A percentile compares a stretch with the other conserved stretches of the same genome.
These are phyloP conservation scores for Sebastes kiyomatsui DNA, from an alignment of 2,797 vertebrate genomes.

Conservation along the genomic window DNA sequence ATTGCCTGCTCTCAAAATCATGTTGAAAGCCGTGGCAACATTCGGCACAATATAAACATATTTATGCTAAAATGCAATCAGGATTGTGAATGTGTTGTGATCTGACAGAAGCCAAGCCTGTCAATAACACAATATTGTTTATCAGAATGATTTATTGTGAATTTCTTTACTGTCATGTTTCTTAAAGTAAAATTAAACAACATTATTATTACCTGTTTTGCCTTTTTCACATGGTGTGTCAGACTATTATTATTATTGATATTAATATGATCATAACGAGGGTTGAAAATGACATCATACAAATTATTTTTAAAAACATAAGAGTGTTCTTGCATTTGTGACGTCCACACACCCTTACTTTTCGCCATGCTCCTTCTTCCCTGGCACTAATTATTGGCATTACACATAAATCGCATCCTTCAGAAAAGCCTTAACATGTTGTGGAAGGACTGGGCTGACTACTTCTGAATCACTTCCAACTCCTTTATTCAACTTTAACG, in stretches of 20 bases:
- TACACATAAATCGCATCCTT: neutral
- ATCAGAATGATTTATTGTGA: neutral
- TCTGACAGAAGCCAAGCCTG: neutral
- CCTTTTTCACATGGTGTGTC: neutral
- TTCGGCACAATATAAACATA: neutral
- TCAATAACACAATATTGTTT: neutral
- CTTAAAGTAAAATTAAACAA: neutral
- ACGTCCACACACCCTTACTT: neutral
- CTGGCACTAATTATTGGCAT: neutral
- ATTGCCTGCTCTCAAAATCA: conserved; percentile 2
- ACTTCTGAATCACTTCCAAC: neutral
- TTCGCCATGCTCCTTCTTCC: neutral
- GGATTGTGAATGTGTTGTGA: neutral
- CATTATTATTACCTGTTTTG: neutral
- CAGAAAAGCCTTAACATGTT: neutral
- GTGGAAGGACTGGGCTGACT: neutral
- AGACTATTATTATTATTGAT: neutral
- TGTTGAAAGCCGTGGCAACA: conserved; percentile 2
- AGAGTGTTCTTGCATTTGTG: neutral
- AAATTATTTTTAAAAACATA: neutral
- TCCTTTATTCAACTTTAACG: neutral
- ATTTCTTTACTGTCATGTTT: neutral
- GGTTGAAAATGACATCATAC: neutral
- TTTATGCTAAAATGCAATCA: neutral
- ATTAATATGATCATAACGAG: neutral